Conservation (phyloP, 1,140 invertebrate species). For the Lethocerus indicus region DNA sequence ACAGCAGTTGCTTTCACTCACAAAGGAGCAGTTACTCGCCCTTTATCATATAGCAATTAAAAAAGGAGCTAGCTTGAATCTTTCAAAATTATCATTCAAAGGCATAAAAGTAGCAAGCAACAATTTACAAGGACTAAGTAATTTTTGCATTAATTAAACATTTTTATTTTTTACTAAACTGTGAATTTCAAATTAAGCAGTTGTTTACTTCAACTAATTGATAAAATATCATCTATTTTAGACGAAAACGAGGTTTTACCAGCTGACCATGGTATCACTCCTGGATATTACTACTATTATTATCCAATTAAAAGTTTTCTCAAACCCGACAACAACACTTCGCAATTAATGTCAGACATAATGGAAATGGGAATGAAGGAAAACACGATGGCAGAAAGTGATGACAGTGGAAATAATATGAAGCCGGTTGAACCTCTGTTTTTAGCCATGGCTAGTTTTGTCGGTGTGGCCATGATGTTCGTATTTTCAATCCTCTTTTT, state of each 20-base stretch:
- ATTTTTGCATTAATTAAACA: not conserved
- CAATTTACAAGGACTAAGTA: not conserved
- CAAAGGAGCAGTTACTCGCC: constrained; percentile 17
- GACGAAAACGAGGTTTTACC: constrained; percentile 4
- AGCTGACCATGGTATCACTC: constrained; percentile 8
- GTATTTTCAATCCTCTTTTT: constrained; percentile 25
- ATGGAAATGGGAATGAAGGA: not conserved
- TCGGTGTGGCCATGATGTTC: constrained; percentile 29
- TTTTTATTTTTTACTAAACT: not conserved
- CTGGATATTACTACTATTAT: constrained; percentile 18
- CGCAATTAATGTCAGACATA: not conserved
- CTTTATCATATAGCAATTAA: constrained; percentile 18
- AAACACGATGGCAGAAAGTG: not conserved
- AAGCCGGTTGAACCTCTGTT: constrained; percentile 25
- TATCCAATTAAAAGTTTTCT: constrained; percentile 15
- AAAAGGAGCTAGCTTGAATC: constrained; percentile 14
- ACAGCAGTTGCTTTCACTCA: constrained; percentile 10
- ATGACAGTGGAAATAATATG: not conserved
- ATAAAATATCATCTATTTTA: not conserved
- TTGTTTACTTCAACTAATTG: not conserved
- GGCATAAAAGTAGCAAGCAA: too few species aligned
- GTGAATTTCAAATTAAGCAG: not conserved
- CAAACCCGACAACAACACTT: not conserved
- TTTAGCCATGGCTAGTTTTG: constrained; percentile 29
- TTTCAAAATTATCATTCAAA: constrained; percentile 2